Conservation (phyloP, 2,888 invertebrate species). For the Toxonevra muliebris region DNA sequence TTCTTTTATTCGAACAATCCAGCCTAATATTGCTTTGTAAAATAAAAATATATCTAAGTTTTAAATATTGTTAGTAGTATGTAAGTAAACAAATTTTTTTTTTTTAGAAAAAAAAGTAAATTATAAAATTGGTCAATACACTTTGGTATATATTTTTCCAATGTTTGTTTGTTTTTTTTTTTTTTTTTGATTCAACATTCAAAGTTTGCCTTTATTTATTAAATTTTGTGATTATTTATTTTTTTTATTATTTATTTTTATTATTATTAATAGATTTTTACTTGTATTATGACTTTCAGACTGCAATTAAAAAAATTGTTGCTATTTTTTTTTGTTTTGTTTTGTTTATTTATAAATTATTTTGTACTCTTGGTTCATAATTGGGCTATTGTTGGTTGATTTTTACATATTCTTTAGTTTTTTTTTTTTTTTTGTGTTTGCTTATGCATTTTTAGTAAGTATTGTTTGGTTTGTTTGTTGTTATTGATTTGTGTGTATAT, state of each 20-base stretch:
- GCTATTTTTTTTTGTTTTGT: constrained; percentile 44
- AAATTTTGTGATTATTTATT: constrained; percentile 35
- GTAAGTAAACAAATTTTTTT: too few species aligned
- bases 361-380: constrained; percentile 66
- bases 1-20: too few species aligned
- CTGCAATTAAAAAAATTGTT: constrained; percentile 59
- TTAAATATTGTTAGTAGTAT: too few species aligned
- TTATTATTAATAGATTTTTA: constrained; percentile 40
- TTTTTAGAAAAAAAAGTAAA: too few species aligned
- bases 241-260: constrained; percentile 29
- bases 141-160: too few species aligned
- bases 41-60: too few species aligned
- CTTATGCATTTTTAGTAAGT: constrained; percentile 32
- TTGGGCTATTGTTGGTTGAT: constrained; percentile 63
- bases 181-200: too few species aligned
- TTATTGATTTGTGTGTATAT: constrained; percentile 9
- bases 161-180: too few species aligned
- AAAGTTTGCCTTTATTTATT: constrained; percentile 27
- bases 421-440: constrained; percentile 38
- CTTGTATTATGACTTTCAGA: constrained; percentile 51
- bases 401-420: constrained; percentile 45
- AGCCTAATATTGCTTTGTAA: too few species aligned
- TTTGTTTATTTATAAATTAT: constrained; percentile 45
- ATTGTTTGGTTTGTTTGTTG: constrained; percentile 35
- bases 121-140: too few species aligned